phyloP scores from a whole-genome alignment of 2,888 invertebrate species.

The Mesorhabditis belari region DNA sequence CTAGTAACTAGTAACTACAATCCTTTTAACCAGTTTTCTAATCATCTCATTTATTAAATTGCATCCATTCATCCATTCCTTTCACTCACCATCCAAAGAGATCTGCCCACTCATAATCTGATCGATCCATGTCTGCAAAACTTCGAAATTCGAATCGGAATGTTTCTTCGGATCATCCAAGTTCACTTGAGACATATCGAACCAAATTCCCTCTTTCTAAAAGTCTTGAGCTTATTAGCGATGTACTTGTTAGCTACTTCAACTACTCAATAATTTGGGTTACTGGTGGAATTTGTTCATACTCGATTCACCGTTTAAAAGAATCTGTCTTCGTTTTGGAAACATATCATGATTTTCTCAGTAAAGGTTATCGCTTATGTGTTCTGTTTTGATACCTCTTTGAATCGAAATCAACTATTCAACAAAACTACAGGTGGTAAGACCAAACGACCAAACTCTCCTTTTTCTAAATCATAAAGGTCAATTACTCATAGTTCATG shows the following conservation, averaged over 20 bases:
- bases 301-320: background rate
- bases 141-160: constrained; percentile 51
- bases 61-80: too few species aligned
- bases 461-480: too few species aligned
- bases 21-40: too few species aligned
- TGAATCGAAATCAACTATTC: too few species aligned
- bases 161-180: constrained; percentile 52
- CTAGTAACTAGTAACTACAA: too few species aligned
- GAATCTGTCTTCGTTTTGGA: background rate
- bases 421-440: too few species aligned
- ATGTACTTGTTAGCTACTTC: background rate
- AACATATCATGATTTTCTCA: too few species aligned
- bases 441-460: too few species aligned
- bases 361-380: too few species aligned
- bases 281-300: background rate
- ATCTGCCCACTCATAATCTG: constrained; percentile 52
- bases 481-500: too few species aligned
- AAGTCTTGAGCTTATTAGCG: constrained; percentile 2
- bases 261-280: background rate
- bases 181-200: constrained; percentile 53
- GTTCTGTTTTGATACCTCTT: too few species aligned
- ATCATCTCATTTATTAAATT: too few species aligned
- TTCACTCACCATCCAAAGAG: constrained; percentile 49
- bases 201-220: constrained; percentile 52
- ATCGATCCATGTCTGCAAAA: constrained; percentile 52